Percentiles rank a stretch among this genome's conserved stretches.
Evolutionary conservation across 2,797 vertebrate genomes (phyloP).

Genomic region (Apogon talboti): DNA sequence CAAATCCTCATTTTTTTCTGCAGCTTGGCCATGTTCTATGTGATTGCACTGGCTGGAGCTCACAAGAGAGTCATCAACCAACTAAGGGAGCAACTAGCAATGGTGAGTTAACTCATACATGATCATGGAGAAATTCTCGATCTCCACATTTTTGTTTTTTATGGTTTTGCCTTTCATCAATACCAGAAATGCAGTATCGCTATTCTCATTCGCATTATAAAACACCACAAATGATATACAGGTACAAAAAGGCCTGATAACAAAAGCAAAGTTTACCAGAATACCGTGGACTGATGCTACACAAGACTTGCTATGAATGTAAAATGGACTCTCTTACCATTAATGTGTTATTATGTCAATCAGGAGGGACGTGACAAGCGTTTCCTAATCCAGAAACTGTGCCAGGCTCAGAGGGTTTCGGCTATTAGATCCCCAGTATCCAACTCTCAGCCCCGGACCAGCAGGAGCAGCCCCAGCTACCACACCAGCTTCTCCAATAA

Average conservation of each 20-base stretch:
- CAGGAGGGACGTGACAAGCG: constrained; percentile 90
- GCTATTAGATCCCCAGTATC: constrained; percentile 16
- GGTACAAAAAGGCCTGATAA: no score
- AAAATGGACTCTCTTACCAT: background rate
- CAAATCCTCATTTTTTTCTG: constrained; percentile 11
- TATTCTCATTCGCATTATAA: no score
- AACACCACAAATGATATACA: no score
- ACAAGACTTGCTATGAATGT: background rate
- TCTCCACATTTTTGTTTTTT: no score
- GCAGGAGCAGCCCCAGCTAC: constrained; percentile 68
- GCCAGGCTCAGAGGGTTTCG: constrained; percentile 82
- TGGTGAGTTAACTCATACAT: constrained; percentile 83
- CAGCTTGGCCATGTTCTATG: constrained; percentile 94
- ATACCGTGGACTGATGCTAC: no score
- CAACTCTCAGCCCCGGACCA: constrained; percentile 16
- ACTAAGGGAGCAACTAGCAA: constrained; percentile 89
- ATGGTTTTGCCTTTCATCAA: no score
- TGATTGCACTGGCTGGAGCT: constrained; percentile 92
- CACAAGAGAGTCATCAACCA: constrained; percentile 91
- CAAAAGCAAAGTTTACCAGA: no score
- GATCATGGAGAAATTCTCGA: no score
- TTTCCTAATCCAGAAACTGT: constrained; percentile 91
- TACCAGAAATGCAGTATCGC: no score
- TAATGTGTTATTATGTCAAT: constrained; percentile 16
- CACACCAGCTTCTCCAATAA: constrained; percentile 74